phyloP scores from a whole-genome alignment of 2,113 vertebrate genomes.

The Erythrocercus mccallii region DNA sequence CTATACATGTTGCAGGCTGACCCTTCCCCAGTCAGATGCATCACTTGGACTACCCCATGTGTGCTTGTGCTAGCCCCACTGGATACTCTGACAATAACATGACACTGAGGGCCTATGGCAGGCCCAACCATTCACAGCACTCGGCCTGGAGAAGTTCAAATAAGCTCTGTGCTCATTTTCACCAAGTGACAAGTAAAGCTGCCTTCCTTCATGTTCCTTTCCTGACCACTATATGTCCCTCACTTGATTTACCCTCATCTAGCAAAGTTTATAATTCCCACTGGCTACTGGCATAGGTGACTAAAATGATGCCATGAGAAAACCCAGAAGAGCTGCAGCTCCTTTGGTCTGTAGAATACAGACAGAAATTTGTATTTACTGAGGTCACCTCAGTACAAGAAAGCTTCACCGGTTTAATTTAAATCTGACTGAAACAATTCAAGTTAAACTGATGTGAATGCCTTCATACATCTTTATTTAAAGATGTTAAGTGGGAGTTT shows the following conservation, averaged over 20 bases:
- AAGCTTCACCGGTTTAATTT: neutral
- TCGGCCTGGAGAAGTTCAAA: neutral
- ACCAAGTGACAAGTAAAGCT: neutral
- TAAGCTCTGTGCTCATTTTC: neutral
- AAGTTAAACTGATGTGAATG: conserved; percentile 18
- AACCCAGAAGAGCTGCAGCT: neutral
- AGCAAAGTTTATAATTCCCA: neutral
- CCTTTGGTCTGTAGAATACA: neutral
- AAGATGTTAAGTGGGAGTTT: conserved; percentile 36
- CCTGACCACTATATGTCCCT: neutral
- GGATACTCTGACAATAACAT: neutral
- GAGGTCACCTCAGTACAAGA: neutral
- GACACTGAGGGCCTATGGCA: neutral
- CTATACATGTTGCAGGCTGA: neutral
- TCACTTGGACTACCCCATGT: neutral
- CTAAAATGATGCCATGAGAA: neutral
- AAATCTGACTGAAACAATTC: conserved; percentile 40
- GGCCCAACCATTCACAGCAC: neutral
- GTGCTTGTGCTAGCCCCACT: neutral
- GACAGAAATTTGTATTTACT: conserved; percentile 31
- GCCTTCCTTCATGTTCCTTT: neutral
- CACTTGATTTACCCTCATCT: neutral
- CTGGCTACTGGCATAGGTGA: neutral
- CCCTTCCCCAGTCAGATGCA: neutral
- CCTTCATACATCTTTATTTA: conserved; percentile 34